A percentile compares a stretch with the other conserved stretches of the same genome.
These are phyloP conservation scores for Enteromius trimaculatus DNA, from an alignment of 2,797 vertebrate genomes.

Conservation along the genomic window DNA sequence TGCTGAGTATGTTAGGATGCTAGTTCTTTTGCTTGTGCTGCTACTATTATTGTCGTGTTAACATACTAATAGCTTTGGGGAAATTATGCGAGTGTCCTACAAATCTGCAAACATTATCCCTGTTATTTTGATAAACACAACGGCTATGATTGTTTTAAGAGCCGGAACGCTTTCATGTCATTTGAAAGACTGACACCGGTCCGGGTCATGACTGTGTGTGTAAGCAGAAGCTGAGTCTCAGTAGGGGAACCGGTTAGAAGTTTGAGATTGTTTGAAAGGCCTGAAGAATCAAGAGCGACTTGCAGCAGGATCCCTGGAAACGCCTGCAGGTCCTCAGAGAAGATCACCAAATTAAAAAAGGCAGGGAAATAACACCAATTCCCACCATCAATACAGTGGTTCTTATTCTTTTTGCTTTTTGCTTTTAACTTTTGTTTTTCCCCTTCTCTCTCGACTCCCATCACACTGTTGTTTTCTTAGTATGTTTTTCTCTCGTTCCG, in stretches of 20 bases:
- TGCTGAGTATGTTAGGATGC: not conserved
- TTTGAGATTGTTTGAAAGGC: slow-evolving; percentile 39
- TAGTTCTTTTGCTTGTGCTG: not conserved
- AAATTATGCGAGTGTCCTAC: not conserved
- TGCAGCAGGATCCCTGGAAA: slow-evolving; percentile 63
- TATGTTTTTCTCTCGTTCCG: slow-evolving; percentile 82
- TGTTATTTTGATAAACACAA: not conserved
- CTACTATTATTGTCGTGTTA: not conserved
- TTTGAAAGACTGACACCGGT: slow-evolving; percentile 13
- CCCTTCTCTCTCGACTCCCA: slow-evolving; percentile 64
- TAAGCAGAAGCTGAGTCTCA: slow-evolving; percentile 50
- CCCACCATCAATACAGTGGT: slow-evolving; percentile 79
- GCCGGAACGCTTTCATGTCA: not conserved
- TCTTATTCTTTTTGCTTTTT: slow-evolving; percentile 65
- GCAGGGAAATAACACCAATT: slow-evolving; percentile 77
- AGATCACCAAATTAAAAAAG: slow-evolving; percentile 80
- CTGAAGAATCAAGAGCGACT: slow-evolving; percentile 42
- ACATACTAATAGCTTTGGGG: not conserved
- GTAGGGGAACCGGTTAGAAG: slow-evolving; percentile 32
- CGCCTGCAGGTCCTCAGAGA: slow-evolving; percentile 61
- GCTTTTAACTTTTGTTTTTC: slow-evolving; percentile 77
- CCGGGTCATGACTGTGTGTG: slow-evolving; percentile 43
- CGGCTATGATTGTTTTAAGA: not conserved
- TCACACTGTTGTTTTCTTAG: slow-evolving; percentile 80
- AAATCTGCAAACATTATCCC: not conserved